A percentile compares a stretch with the other conserved stretches of the same genome.
Conservation (phyloP, 1,140 invertebrate species). For the Caenorhabditis remanei region DNA sequence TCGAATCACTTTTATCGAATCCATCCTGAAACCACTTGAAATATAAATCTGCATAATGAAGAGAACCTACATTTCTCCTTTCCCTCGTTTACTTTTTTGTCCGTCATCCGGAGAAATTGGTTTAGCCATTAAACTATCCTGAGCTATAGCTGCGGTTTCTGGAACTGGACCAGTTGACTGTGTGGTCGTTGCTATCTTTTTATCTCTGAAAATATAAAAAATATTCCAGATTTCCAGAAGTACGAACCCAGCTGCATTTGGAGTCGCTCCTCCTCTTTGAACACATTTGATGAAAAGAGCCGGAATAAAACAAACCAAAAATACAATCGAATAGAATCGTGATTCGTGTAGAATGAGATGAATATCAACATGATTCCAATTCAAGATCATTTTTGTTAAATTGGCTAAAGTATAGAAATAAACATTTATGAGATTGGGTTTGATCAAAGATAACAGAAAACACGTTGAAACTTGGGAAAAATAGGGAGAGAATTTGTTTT, state of each 20-base stretch:
- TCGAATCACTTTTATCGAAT: slow-evolving; percentile 6
- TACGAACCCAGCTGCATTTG: neutral
- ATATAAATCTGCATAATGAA: neutral
- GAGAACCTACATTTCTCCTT: neutral
- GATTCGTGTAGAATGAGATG: slow-evolving; percentile 6
- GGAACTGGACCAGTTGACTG: neutral
- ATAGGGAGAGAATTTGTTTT: no score
- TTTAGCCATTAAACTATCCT: slow-evolving; percentile 34
- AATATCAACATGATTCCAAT: slow-evolving; percentile 25
- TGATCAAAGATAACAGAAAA: neutral
- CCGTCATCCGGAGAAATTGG: neutral
- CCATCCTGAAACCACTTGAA: neutral
- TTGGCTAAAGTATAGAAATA: neutral
- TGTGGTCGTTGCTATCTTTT: neutral
- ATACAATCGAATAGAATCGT: neutral
- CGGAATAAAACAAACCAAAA: neutral
- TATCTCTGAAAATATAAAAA: neutral
- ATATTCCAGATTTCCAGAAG: neutral
- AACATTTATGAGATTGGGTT: no score
- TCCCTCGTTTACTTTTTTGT: neutral
- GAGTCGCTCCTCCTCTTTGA: neutral
- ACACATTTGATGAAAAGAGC: neutral
- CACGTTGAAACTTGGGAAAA: neutral
- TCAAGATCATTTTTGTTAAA: slow-evolving; percentile 10
- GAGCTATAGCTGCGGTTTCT: neutral